Percentiles rank a stretch among this genome's conserved stretches.
These are phyloP conservation scores for Pteruthius melanotis DNA, from an alignment of 2,113 vertebrate species.

Conservation along the genomic window DNA sequence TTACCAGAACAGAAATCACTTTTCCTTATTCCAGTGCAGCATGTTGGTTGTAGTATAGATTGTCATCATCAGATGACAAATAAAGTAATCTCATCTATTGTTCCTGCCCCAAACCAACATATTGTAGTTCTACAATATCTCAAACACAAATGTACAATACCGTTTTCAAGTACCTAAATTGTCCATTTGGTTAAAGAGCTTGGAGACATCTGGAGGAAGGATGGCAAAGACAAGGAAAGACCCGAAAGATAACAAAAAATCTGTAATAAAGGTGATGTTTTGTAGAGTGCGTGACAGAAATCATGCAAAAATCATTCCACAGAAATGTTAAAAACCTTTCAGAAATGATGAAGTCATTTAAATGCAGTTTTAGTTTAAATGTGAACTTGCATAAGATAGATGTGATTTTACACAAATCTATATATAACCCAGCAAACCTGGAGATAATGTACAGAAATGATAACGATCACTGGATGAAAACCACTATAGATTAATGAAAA, in stretches of 20 bases:
- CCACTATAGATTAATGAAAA: conserved; percentile 33
- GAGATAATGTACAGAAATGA: neutral
- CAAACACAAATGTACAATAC: neutral
- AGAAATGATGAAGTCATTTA: neutral
- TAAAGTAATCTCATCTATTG: neutral
- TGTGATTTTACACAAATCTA: neutral
- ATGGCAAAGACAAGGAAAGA: neutral
- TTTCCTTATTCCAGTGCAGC: neutral
- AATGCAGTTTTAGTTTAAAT: neutral
- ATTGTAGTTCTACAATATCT: neutral
- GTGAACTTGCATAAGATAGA: neutral
- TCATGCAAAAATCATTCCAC: neutral
- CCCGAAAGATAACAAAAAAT: neutral
- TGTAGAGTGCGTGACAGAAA: neutral
- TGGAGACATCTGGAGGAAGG: neutral
- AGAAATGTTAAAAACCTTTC: neutral
- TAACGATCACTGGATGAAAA: conserved; percentile 26
- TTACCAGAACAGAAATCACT: neutral
- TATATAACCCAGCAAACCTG: neutral
- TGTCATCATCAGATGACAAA: neutral
- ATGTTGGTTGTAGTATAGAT: neutral
- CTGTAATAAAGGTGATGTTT: neutral
- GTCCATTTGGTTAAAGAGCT: neutral
- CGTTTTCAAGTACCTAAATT: neutral
- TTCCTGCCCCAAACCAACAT: neutral